Evolutionary conservation across 2,113 vertebrate species (phyloP).

Genomic region (Psephotus haematonotus): DNA sequence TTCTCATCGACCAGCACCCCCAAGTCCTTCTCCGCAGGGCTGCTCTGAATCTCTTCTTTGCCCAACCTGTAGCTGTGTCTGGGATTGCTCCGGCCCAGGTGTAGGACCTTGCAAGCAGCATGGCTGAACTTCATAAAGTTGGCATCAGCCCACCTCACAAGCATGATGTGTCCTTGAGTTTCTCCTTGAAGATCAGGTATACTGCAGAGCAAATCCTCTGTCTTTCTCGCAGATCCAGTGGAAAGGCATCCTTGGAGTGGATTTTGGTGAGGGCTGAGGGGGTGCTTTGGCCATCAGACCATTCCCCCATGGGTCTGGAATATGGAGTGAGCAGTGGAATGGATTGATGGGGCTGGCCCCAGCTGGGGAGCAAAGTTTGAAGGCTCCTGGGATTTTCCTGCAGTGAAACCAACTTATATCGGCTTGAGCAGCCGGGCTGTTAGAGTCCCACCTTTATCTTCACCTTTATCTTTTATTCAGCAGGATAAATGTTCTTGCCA

Average conservation of each 20-base stretch:
- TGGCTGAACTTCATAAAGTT: too few species aligned
- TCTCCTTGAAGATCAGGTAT: not conserved
- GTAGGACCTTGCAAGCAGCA: too few species aligned
- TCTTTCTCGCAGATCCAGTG: not conserved
- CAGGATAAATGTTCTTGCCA: not conserved
- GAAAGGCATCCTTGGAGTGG: not conserved
- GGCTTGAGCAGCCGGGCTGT: not conserved
- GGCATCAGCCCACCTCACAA: too few species aligned
- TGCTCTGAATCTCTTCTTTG: too few species aligned
- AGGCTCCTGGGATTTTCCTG: not conserved
- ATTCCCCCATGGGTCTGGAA: not conserved
- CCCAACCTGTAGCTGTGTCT: too few species aligned
- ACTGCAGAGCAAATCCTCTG: rapidly evolving
- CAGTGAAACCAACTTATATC: not conserved
- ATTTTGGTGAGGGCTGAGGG: not conserved
- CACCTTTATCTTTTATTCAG: slow-evolving; percentile 26
- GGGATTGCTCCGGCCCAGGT: too few species aligned
- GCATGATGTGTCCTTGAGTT: not conserved
- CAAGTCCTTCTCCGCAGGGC: too few species aligned
- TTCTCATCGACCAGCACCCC: too few species aligned
- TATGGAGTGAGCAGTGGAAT: not conserved
- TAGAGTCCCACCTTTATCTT: not conserved
- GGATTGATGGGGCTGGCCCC: not conserved
- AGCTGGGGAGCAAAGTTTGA: not conserved
- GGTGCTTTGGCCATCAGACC: not conserved